Evolutionary conservation across 37 sponge, comb jelly and placozoan genomes (phyloP).

Genomic region (Haliclona indistincta): DNA sequence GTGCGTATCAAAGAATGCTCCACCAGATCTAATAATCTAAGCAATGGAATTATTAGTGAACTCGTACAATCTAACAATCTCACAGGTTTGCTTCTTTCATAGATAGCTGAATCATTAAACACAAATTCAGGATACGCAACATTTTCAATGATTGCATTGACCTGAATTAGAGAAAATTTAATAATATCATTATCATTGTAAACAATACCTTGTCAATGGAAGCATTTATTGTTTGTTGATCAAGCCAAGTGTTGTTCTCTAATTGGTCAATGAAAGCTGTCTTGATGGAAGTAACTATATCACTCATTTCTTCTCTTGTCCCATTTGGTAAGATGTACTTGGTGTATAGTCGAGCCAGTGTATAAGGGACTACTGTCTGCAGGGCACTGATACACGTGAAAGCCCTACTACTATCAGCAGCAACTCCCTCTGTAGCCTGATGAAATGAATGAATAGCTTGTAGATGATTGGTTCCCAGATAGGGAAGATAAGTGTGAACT

Average conservation of each 20-base stretch:
- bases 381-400: conserved; percentile 36
- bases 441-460: conserved; percentile 12
- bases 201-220: conserved; percentile 47
- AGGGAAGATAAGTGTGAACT: conserved; percentile 18
- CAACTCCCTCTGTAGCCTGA: not conserved
- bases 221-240: conserved; percentile 31
- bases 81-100: conserved; percentile 35
- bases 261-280: conserved; percentile 49
- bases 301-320: conserved; percentile 12
- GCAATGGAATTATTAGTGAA: too few species aligned
- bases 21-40: too few species aligned
- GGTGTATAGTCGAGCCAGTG: conserved; percentile 45
- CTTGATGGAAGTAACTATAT: conserved; percentile 35
- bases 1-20: too few species aligned
- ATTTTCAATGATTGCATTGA: conserved; percentile 49
- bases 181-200: not conserved
- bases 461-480: conserved; percentile 19
- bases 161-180: too few species aligned
- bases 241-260: conserved; percentile 37
- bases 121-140: conserved; percentile 64
- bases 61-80: not conserved
- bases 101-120: conserved; percentile 38
- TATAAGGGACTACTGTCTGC: conserved; percentile 43
- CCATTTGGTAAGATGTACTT: conserved; percentile 11
- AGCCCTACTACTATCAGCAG: conserved; percentile 15